Base-by-base conservation (phyloP, 2,888 invertebrate genomes). In the Lepidochitona cinerea region DNA sequence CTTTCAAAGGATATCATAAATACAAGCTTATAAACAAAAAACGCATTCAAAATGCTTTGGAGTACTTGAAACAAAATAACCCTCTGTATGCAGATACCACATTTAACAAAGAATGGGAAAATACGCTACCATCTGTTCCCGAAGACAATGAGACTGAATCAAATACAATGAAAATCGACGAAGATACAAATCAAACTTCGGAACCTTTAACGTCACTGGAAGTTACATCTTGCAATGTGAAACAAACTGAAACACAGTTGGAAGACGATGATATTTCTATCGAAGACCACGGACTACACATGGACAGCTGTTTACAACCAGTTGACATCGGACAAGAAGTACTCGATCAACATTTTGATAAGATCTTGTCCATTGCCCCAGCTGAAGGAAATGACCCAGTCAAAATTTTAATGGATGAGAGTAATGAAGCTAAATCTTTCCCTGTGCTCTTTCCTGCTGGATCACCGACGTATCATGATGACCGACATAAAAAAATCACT, bases 1-100 rank as follows among this genome's bases (percentile, higher is more conserved):
- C 66, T 14, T 79, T 74, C 67, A 74, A 73, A 37, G 74, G 75
- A 14, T 73, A 79, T 70, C 66, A 71, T 59, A 41, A 68, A n/a
- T 77, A 73, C 68, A 75, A 75, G 36, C 52, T 54, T 37, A 72
- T 79, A n/a, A 37, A 73, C 37, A 35, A 70, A n/a, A 12, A 41
- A 33, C 69, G 66, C 52, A 52, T 78, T n/a, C n/a, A 68, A n/a
- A 37, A 37, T 54, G 78, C 78, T 5, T 35, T 78, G n/a, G 6
- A 37, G 0, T 65, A 32, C 65, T 69, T 74, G 5, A 70, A 64
- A 68, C n/a, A 29, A 26, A 36, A 49, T 12, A 76, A 76, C 36
- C 18, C 26, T 23, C 68, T 35, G 36, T 76, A 74, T 64, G 32
- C 26, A 14, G 71, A 74, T 68, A 14, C 72, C 4, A 52, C 18